phyloP scores from a whole-genome alignment of 1,140 invertebrate genomes.

The Camponotus floridanus region DNA sequence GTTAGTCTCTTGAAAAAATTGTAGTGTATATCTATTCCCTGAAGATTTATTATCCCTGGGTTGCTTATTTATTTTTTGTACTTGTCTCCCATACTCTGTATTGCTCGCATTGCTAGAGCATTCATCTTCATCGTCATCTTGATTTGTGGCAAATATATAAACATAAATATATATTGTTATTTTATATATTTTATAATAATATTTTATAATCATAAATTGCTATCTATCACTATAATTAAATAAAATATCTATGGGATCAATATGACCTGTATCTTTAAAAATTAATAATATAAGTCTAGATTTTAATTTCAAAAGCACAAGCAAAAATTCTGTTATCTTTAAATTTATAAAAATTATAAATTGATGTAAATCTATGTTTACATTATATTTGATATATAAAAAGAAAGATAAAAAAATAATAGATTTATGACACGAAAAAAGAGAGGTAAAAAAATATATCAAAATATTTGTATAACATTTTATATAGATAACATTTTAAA shows the following conservation, averaged over 20 bases:
- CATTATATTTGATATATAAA: no score
- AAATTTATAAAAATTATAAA: no score
- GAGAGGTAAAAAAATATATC: background rate
- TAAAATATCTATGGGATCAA: no score
- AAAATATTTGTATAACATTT: no score
- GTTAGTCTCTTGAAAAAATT: slow-evolving; percentile 91
- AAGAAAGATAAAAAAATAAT: background rate
- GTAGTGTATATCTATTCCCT: slow-evolving; percentile 90
- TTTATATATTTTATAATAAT: background rate
- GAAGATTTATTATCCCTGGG: slow-evolving; percentile 79
- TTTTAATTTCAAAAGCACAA: no score
- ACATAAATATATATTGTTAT: background rate
- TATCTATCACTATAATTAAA: no score
- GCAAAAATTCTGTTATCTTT: no score
- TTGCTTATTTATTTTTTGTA: slow-evolving; percentile 87
- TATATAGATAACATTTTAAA: background rate
- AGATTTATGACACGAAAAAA: background rate
- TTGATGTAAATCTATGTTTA: no score
- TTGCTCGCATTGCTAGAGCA: background rate
- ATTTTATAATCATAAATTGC: background rate
- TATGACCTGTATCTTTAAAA: no score
- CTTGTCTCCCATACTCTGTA: background rate
- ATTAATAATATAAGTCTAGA: no score
- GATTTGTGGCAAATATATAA: slow-evolving; percentile 1
- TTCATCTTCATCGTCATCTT: slow-evolving; percentile 1